A percentile compares a stretch with the other conserved stretches of the same genome.
phyloP scores from a whole-genome alignment of 1,140 invertebrate genomes.

The Drosophila parabipectinata region DNA sequence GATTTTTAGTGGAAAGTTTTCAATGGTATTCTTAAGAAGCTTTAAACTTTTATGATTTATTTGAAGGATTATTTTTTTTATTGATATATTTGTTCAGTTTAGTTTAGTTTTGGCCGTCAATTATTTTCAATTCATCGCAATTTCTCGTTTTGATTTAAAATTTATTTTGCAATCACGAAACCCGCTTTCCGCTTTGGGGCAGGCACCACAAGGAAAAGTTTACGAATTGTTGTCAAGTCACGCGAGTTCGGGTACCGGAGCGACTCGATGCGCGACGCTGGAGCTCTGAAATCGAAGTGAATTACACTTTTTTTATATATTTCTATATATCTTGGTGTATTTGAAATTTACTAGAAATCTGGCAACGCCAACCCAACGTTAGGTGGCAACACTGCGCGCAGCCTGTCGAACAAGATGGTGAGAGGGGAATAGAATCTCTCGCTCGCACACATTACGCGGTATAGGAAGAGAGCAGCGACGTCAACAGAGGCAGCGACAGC shows the following conservation, averaged over 20 bases:
- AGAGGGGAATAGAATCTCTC: not conserved
- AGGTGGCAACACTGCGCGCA: not conserved
- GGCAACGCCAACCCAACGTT: not conserved
- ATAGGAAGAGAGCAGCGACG: not conserved
- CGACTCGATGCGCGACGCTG: constrained; percentile 51
- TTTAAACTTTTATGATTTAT: not conserved
- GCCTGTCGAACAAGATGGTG: not conserved
- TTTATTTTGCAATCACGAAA: constrained; percentile 1
- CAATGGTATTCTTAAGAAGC: not conserved
- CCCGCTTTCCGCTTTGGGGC: not conserved
- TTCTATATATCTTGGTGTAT: not conserved
- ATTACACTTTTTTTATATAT: constrained; percentile 39
- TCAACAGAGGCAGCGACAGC: constrained; percentile 10
- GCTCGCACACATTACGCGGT: not conserved
- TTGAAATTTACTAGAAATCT: constrained; percentile 65
- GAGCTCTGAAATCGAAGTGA: constrained; percentile 73
- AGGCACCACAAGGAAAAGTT: constrained; percentile 23
- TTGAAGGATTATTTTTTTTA: not conserved
- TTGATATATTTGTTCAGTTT: not conserved
- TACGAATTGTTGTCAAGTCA: constrained; percentile 43
- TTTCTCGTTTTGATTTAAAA: not conserved
- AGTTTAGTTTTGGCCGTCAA: not conserved
- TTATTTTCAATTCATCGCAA: constrained; percentile 1
- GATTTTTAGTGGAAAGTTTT: constrained; percentile 36
- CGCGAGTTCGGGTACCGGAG: constrained; percentile 53